A percentile compares a stretch with the other conserved stretches of the same genome.
Evolutionary conservation across 2,797 vertebrate species (phyloP).

Genomic region (Muscicapa comitata): DNA sequence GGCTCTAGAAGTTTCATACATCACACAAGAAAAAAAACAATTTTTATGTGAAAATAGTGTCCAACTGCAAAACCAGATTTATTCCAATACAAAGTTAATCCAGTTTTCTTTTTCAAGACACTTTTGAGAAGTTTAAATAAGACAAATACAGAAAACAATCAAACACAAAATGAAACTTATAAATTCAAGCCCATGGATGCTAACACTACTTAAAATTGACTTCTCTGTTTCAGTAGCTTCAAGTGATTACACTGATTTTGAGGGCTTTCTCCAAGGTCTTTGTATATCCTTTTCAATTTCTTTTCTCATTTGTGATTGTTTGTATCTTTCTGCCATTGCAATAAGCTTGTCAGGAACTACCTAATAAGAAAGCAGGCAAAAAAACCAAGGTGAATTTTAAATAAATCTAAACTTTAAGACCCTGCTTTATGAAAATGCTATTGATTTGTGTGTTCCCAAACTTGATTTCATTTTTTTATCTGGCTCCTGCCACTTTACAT

Average conservation of each 20-base stretch:
- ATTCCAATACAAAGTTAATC: neutral
- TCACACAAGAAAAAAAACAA: neutral
- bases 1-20: neutral
- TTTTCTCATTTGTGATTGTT: conserved; percentile 80
- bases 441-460: neutral
- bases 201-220: neutral
- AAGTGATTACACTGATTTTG: conserved; percentile 43
- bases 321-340: conserved; percentile 89
- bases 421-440: neutral
- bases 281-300: conserved; percentile 64
- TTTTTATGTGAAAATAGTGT: neutral
- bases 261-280: conserved; percentile 63
- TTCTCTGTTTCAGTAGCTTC: neutral
- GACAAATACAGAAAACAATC: neutral
- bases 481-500: neutral
- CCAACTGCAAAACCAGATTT: neutral
- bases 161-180: neutral
- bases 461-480: neutral
- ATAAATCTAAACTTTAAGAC: neutral
- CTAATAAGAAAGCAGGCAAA: conserved; percentile 66
- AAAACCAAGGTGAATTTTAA: neutral
- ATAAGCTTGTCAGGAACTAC: conserved; percentile 86
- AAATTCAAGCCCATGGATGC: neutral
- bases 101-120: neutral
- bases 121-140: neutral